Base-by-base conservation (phyloP, 2,888 invertebrate genomes). In the Cylloceria caligata region DNA sequence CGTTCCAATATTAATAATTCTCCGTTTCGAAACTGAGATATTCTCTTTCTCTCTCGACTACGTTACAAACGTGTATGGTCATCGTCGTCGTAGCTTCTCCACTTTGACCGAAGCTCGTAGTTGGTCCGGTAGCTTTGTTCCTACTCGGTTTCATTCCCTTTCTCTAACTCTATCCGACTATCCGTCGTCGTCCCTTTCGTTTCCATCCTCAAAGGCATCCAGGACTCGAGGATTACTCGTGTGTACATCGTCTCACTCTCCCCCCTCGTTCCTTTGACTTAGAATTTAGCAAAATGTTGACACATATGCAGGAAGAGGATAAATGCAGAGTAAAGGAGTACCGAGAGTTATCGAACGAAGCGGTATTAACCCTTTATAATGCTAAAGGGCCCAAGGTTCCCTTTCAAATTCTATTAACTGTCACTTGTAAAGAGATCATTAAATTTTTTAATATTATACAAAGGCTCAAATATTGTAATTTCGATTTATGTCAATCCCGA, bases 281-380 rank as follows among this genome's bases (percentile, higher is more conserved):
- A 88, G 87, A 90, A 90, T 90, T 89, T 88, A 87, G 87, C 84
- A 88, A 87, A 86, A 86, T 85, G 83, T 85, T 86, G 81, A 85
- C 86, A 85, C 83, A 88, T 84, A 86, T 87, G 77, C 27, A 24
- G 81, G 55, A 68, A 52, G 19, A 39, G 11, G 64, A 49, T 21
- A 24, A 80, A 76, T 81, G 73, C 39, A 27, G 13, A 45, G 34
- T 45, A 30, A 5, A 9, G n/a, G n/a, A n/a, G 55, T 6, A 19
- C 13, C 5, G 82, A 83, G 86, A 85, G 85, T 88, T 88, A 88
- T 90, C 88, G 88, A 89, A 89, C 82, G 88, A 87, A 87, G 88
- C 88, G 81, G 89, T 89, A 90, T 89, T 88, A 89, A 90, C 64
- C 69, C 76, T 77, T 68, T 47, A 36, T 62, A 69, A 68, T 11